Evolutionary conservation across 2,888 invertebrate species (phyloP), one percentile per base, ranked within the genome.

Genomic region (Parasteatoda lunata): DNA sequence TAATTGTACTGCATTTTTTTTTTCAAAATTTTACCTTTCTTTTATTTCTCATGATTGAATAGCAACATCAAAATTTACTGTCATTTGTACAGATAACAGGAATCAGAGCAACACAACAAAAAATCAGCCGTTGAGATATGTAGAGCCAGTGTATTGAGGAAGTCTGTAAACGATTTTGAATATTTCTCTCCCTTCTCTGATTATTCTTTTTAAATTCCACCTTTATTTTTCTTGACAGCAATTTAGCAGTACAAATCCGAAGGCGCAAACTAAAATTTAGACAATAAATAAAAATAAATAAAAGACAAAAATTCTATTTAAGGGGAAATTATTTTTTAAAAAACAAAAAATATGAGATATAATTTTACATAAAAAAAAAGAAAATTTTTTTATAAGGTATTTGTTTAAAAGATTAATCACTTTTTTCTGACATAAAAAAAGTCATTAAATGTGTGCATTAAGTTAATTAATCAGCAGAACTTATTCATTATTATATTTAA

Each of bases 1-100:
- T 59, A 13, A 59, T 59, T 59, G n/a, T n/a, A 59, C 59, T 30
- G 30, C 30, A 30, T 30, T 30, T 30, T 9, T 59, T 59, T 59
- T n/a, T 59, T 59, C n/a, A 13, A 59, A 13, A 59, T 59, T 59
- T 59, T 59, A 59, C 59, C 59, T 59, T 59, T 59, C 59, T 59
- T 59, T 59, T 59, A 59, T 59, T 59, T 59, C 59, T 59, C 59
- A 59, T 59, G 59, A 59, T 59, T 59, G 59, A 59, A 59, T 59
- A n/a, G 59, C 59, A 59, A 59, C 59, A 59, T 59, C 59, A 59
- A 59, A 59, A 59, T 59, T 9, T 59, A 13, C 9, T 59, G 59
- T 59, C 59, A 59, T 59, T 59, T 59, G 9, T n/a, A 59, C 9
- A n/a, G 59, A 59, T 59, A 13, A n/a, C 59, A 13, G 59, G 9